Base-by-base conservation (phyloP, 2,888 invertebrate species). In the Drosophila falleni region DNA sequence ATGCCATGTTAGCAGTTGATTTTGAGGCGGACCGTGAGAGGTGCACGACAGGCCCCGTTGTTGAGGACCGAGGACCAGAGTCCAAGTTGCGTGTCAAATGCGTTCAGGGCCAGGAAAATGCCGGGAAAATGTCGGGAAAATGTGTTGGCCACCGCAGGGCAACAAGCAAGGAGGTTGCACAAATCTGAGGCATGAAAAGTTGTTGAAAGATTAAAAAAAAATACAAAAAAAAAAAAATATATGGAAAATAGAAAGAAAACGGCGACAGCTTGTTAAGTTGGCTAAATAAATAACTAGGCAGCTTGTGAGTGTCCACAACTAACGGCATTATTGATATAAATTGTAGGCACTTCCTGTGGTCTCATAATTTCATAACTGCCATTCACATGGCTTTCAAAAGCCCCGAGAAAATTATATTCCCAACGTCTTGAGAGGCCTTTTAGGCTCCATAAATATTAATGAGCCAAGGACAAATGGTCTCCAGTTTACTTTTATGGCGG, bases 1-100 rank as follows among this genome's bases (percentile, higher is more conserved):
- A 87, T 90, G 90, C 81, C 87, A 87, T 87, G 89, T 87, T 90
- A 84, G 81, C 87, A 90, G 87, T 89, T 89, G 89, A 84, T 84
- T 89, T 75, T 78, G 58, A 77, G 74, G 71, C 68, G 78, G 71
- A 64, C 58, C 70, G 62, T 55, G 56, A 50, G 42, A 37, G 26
- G 62, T 37, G 68, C 74, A 71, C 79, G 83, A 84, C 84, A 53
- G 61, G 63, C 62, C 49, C 5, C 59, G 39, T 51, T 73, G 68
- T 53, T 54, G 61, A 63, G 62, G 66, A 51, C 64, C 58, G 61
- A 63, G 62, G 66, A 51, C 64, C 44, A 19, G 41, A 44, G 61
- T 37, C 74, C 65, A 55, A 75, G 80, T 86, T 89, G 89, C 86
- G 86, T 86, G 86, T 86, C 78, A 75, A 78, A 81, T 78, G 84